Percentiles rank a stretch among this genome's conserved stretches.
These are phyloP conservation scores for Ptiloglossa arizonensis DNA, from an alignment of 1,140 invertebrate species.

Conservation along the genomic window DNA sequence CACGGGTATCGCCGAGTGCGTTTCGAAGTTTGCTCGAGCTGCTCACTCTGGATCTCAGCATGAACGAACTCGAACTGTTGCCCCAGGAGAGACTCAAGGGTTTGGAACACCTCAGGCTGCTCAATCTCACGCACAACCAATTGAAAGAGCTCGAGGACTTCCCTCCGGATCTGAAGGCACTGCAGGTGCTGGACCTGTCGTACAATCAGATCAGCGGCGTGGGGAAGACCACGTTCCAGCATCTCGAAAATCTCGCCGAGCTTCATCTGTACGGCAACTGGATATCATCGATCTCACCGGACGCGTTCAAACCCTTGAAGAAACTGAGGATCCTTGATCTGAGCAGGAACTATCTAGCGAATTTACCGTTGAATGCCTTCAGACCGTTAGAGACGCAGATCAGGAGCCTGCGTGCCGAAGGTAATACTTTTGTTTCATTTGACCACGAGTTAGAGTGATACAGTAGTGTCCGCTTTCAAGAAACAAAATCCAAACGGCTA, in stretches of 20 bases:
- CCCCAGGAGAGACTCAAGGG: conserved; percentile 92
- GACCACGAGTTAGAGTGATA: not conserved
- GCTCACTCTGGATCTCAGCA: conserved; percentile 89
- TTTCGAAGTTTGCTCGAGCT: conserved; percentile 90
- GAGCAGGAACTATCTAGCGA: conserved; percentile 91
- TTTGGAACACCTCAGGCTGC: conserved; percentile 85
- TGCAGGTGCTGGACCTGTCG: conserved; percentile 91
- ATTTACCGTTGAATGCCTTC: conserved; percentile 89
- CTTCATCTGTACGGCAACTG: conserved; percentile 91
- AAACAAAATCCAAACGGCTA: not conserved
- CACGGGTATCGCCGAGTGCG: conserved; percentile 91
- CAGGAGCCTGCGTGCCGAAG: conserved; percentile 88
- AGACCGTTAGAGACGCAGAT: conserved; percentile 90
- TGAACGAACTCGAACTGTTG: conserved; percentile 92
- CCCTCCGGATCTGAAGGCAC: conserved; percentile 87
- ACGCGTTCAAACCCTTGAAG: conserved; percentile 89
- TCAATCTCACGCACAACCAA: conserved; percentile 92
- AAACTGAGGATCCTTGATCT: conserved; percentile 91
- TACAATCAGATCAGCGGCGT: conserved; percentile 91
- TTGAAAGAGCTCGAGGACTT: conserved; percentile 92
- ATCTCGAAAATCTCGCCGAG: conserved; percentile 88
- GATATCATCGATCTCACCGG: conserved; percentile 88
- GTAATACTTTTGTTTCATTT: conserved; percentile 79
- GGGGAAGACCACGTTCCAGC: conserved; percentile 88
- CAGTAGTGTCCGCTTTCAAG: no score